phyloP scores from a whole-genome alignment of 1,140 invertebrate species.

The Carposina sasakii region DNA sequence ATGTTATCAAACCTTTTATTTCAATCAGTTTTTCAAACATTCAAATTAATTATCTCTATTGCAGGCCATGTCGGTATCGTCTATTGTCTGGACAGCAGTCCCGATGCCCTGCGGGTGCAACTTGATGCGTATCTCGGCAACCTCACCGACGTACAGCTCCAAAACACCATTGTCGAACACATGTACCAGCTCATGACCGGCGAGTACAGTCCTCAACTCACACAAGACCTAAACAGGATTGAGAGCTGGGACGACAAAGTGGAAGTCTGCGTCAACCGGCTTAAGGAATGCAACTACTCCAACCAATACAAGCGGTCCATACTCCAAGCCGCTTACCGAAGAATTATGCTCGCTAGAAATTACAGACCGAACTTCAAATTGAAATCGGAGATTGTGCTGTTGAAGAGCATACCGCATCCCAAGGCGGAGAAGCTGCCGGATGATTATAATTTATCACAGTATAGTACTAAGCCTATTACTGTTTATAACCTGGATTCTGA shows the following conservation, averaged over 20 bases:
- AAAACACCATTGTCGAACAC: slow-evolving; percentile 21
- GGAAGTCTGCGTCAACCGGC: slow-evolving; percentile 14
- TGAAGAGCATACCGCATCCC: slow-evolving; percentile 18
- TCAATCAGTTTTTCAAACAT: too few species aligned
- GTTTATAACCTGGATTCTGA: slow-evolving; percentile 21
- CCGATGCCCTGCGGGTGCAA: slow-evolving; percentile 18
- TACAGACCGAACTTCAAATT: slow-evolving; percentile 23
- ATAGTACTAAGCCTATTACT: slow-evolving; percentile 17
- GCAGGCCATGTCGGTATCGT: slow-evolving; percentile 22
- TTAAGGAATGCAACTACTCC: slow-evolving; percentile 11
- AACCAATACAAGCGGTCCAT: slow-evolving; percentile 20
- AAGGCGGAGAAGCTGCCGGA: slow-evolving; percentile 12
- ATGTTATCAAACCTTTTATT: too few species aligned
- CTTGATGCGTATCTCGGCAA: slow-evolving; percentile 19
- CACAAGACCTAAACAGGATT: slow-evolving; percentile 11
- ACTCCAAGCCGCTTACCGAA: slow-evolving; percentile 20
- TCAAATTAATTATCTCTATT: slow-evolving; percentile 8
- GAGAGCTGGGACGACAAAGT: slow-evolving; percentile 21
- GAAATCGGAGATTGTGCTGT: slow-evolving; percentile 25
- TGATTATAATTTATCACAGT: slow-evolving; percentile 27
- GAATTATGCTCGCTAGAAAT: slow-evolving; percentile 15
- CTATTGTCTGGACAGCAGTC: slow-evolving; percentile 28
- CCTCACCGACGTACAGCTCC: slow-evolving; percentile 13
- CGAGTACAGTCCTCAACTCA: slow-evolving; percentile 11
- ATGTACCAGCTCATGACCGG: slow-evolving; percentile 19